phyloP scores from a whole-genome alignment of 2,797 vertebrate species.

The Leucoraja ocellata region DNA sequence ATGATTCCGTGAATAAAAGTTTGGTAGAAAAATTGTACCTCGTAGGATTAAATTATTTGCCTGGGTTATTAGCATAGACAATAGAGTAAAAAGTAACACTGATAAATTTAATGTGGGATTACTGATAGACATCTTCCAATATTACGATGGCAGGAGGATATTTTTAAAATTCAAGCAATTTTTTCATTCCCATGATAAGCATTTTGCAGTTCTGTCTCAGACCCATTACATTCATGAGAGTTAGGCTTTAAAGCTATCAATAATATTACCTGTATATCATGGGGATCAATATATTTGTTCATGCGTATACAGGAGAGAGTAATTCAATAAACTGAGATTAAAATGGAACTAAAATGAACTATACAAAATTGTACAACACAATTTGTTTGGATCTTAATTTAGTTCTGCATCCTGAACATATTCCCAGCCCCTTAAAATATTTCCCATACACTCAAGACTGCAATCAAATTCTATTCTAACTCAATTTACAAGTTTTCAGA shows the following conservation, averaged over 20 bases:
- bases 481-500: too few species aligned
- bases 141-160: neutral
- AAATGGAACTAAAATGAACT: neutral
- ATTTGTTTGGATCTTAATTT: neutral
- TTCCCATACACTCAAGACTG: too few species aligned
- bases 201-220: slow-evolving; percentile 13
- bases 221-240: neutral
- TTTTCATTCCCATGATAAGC: neutral
- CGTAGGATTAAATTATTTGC: neutral
- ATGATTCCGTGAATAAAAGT: neutral
- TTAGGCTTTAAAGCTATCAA: neutral
- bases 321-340: neutral
- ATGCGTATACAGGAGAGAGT: neutral
- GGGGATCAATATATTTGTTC: slow-evolving; percentile 18
- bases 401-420: neutral
- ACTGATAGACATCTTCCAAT: neutral
- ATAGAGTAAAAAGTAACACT: neutral
- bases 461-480: too few species aligned
- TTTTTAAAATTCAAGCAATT: neutral
- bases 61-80: neutral
- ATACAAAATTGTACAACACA: neutral
- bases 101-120: neutral
- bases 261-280: neutral
- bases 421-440: too few species aligned
- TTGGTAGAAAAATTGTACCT: neutral